A percentile compares a stretch with the other conserved stretches of the same genome.
Evolutionary conservation across 2,797 vertebrate species (phyloP).

Genomic region (Acridotheres tristis): DNA sequence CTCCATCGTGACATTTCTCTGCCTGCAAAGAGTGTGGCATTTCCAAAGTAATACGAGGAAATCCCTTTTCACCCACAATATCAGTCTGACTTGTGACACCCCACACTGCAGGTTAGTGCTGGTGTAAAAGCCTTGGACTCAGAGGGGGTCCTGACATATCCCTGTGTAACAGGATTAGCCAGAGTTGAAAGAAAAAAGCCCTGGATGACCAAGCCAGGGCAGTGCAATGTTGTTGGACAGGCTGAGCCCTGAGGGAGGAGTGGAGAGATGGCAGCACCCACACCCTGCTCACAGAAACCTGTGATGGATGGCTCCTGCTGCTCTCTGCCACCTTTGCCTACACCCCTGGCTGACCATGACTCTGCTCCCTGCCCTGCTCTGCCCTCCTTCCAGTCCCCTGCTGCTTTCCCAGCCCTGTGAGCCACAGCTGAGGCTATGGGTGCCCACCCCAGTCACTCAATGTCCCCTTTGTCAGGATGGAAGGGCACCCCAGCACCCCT

Average conservation of each 20-base stretch:
- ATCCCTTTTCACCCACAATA: background rate
- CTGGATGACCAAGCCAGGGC: background rate
- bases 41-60: background rate
- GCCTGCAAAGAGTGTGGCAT: rapidly evolving
- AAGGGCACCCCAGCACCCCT: rapidly evolving
- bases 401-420: background rate
- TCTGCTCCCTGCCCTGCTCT: background rate
- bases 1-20: background rate
- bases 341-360: rapidly evolving
- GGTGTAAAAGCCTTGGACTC: background rate
- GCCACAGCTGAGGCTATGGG: background rate
- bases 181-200: background rate
- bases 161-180: background rate
- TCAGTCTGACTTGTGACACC: background rate
- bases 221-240: rapidly evolving
- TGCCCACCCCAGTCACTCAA: background rate
- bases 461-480: background rate
- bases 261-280: background rate
- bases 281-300: background rate
- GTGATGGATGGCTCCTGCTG: background rate
- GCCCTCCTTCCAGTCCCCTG: background rate
- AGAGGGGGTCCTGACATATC: background rate
- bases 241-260: background rate
- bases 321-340: background rate
- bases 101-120: background rate